Evolutionary conservation across 92 coral and sea anemone species (phyloP), one percentile per base, ranked within the genome.

Genomic region (Paragorgia papillata): DNA sequence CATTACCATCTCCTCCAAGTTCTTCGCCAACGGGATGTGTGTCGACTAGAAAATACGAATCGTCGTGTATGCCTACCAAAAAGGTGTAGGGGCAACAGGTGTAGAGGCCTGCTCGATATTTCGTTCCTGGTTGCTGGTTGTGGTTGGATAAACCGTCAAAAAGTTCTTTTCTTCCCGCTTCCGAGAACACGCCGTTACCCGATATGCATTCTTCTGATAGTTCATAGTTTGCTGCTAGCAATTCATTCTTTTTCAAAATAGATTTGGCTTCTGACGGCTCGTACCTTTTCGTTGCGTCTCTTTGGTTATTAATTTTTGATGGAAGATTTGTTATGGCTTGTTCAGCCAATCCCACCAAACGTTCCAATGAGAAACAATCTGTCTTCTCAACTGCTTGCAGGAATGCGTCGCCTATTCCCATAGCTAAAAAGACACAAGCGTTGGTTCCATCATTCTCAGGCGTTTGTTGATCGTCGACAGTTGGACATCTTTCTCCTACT

Each of bases 401-500:
- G 54, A 75, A 46, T 27, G 68, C 56, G 50, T 75, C 80, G 18
- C 80, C 49, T 60, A 75, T 41, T 75, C 50, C 68, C 44, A 75
- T 19, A 19, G 80, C 69, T 60, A 75, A 58, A 44, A 66, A 66
- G 55, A 34, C 74, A 66, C 74, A 66, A 44, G 74, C 54, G 57
- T 66, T 66, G 14, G 80, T 75, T 59, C 68, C 80, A 62, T 59
- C 80, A 51, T 75, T 75, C 28, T 58, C 80, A 28, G 57, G 82
- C 5, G 70, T 33, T 10, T 35, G 28, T n/a, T 28, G 61, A 9
- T 21, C 9, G 61, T 12, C 29, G 17, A 55, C 17, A 12, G 17
- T 1, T 55, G 24, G 61, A 55, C 9, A 9, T 19, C 19, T 9
- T 62, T 27, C 46, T 29, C 5, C 46, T 15, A 62, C 21, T 62